Evolutionary conservation across 2,113 vertebrate genomes (phyloP).

Genomic region (Nycticebus coucang): DNA sequence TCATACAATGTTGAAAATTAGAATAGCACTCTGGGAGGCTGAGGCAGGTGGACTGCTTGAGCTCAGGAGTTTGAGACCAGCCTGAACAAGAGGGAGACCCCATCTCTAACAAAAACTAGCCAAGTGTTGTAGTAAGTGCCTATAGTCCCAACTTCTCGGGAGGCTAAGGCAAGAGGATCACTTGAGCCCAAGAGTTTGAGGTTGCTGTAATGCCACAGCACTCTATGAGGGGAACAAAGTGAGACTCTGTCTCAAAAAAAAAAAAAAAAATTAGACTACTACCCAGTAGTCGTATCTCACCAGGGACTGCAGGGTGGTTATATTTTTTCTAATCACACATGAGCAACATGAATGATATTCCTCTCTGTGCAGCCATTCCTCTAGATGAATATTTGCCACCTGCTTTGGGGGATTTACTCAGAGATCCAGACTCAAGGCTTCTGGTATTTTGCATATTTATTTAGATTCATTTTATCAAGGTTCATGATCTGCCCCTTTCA

Average conservation of each 20-base stretch:
- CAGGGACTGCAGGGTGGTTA: neutral
- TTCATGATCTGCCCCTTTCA: neutral
- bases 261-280: neutral
- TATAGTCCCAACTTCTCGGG: too few relatives aligned
- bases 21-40: too few relatives aligned
- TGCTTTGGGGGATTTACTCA: neutral
- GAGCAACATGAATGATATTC: neutral
- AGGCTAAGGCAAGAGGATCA: too few relatives aligned
- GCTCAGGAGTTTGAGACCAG: too few relatives aligned
- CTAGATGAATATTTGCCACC: neutral
- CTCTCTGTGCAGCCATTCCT: neutral
- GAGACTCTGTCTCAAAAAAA: too few relatives aligned
- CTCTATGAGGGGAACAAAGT: too few relatives aligned
- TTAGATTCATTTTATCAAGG: conserved; percentile 21
- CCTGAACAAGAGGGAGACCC: too few relatives aligned
- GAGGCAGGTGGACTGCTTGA: too few relatives aligned
- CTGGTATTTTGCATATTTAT: neutral
- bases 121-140: too few relatives aligned
- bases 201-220: too few relatives aligned
- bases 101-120: too few relatives aligned
- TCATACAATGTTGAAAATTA: neutral
- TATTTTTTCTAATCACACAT: neutral
- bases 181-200: too few relatives aligned
- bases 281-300: neutral
- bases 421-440: neutral